A percentile compares a stretch with the other conserved stretches of the same genome.
phyloP scores from a whole-genome alignment of 1,140 invertebrate species.

The Pseudoatta argentina region DNA sequence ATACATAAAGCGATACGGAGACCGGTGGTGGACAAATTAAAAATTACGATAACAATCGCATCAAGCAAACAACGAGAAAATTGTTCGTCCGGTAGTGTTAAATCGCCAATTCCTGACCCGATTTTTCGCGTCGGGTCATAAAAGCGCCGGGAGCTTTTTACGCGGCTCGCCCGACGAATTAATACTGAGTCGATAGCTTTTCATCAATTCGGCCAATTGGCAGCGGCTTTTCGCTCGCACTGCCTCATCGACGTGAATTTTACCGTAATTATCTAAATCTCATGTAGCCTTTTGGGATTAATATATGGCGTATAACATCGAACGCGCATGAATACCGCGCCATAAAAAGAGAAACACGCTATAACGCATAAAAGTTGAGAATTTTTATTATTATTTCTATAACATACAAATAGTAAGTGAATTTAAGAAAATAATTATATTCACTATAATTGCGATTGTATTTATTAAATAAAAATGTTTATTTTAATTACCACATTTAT shows the following conservation, averaged over 20 bases:
- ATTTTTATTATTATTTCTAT: background rate
- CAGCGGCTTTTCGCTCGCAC: background rate
- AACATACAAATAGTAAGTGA: no score
- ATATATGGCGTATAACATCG: background rate
- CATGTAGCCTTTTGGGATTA: background rate
- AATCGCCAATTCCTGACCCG: constrained; percentile 50
- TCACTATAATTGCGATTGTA: no score
- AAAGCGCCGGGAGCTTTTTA: constrained; percentile 52
- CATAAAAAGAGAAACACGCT: background rate
- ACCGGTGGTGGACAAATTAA: constrained; percentile 17
- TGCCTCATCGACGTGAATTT: background rate
- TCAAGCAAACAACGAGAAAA: constrained; percentile 48
- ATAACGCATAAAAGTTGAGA: background rate
- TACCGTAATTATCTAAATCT: constrained; percentile 9
- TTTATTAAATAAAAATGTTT: no score
- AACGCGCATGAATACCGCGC: background rate
- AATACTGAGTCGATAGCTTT: constrained; percentile 54
- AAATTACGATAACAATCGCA: constrained; percentile 59
- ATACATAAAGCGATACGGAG: constrained; percentile 1
- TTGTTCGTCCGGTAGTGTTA: constrained; percentile 43
- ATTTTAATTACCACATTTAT: no score
- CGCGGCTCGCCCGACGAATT: constrained; percentile 42
- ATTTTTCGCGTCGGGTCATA: constrained; percentile 23
- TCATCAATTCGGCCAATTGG: constrained; percentile 49
- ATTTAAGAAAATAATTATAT: no score